phyloP scores from a whole-genome alignment of 2,888 invertebrate species.

The Ommatoiulus sabulosus region DNA sequence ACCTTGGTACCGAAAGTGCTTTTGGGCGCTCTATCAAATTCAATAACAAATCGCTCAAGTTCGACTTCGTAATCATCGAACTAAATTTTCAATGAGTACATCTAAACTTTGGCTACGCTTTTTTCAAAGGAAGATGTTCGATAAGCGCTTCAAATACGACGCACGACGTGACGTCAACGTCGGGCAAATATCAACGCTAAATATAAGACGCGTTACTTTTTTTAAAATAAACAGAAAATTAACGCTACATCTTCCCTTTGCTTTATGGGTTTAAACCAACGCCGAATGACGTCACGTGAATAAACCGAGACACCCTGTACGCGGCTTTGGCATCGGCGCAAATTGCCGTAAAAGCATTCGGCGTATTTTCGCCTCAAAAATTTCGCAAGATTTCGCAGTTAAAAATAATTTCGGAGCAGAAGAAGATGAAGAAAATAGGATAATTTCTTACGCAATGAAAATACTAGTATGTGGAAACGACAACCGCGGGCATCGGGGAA shows the following conservation, averaged over 20 bases:
- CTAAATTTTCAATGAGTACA: too few species aligned
- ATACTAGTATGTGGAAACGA: slow-evolving; percentile 9
- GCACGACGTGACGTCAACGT: too few species aligned
- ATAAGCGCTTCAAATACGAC: too few species aligned
- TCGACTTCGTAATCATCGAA: too few species aligned
- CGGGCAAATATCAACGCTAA: not conserved
- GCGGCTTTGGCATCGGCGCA: not conserved
- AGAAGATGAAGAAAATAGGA: not conserved
- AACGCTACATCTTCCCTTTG: too few species aligned
- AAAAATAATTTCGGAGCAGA: not conserved
- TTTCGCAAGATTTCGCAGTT: slow-evolving; percentile 16
- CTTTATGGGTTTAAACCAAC: not conserved
- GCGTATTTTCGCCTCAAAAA: not conserved
- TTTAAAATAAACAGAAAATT: too few species aligned
- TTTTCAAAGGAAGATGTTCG: too few species aligned
- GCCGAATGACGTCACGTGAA: not conserved
- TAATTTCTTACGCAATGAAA: slow-evolving; percentile 21
- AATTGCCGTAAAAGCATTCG: not conserved
- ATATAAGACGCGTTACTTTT: not conserved
- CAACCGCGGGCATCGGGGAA: not conserved
- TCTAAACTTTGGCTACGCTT: too few species aligned
- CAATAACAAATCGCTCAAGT: too few species aligned
- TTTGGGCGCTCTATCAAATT: too few species aligned
- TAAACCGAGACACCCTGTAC: not conserved
- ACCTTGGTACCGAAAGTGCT: too few species aligned